Base-by-base conservation (phyloP, 2,797 vertebrate species). In the Bucorvus abyssinicus region DNA sequence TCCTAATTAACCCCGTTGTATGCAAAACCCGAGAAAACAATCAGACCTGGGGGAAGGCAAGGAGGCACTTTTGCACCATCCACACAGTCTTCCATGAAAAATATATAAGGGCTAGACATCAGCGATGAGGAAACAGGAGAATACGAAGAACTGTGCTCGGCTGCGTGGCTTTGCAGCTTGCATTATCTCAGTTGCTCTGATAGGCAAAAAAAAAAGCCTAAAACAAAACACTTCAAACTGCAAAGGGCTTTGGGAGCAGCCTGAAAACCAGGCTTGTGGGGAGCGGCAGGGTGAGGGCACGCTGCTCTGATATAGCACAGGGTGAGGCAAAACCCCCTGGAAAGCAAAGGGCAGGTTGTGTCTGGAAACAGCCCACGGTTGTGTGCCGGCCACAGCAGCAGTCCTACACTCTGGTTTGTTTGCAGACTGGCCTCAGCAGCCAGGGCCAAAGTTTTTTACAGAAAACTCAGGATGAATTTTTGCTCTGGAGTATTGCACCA, bases 261-360 rank as follows among this genome's bases (percentile, higher is more conserved):
- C 38, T 47, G 53, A 50, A 67, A 76, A 42, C 21, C 16, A 17
- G 70, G 53, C 49, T 30, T 42, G 30, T 5, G 29, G 42, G 63
- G 14, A 29, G 52, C 47, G 21, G 53, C 1, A 1, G 34, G 16
- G 17, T 36, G 42, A 49, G 55, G 61, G 50, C 42, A 32, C 1
- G 0, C 5, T 52, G 45, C n/a, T 47, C 42, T 75, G 70, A 44
- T 18, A 23, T 0, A n/a, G 59, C 0, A 0, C 47, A 27, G 4
- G 1, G n/a, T 53, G 34, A 80, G n/a, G 34, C 6, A 56, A 70
- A 61, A 57, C 21, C 3, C 19, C 14, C 61, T 26, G 84, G 19
- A 71, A 93, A 45, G 60, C 63, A 75, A 69, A 74, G 56, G 49
- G n/a, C 40, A 34, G 24, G 30, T 49, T 7, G 3, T 0, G 0